Percentiles rank a stretch among this genome's conserved stretches.
These are phyloP conservation scores for Drosophila tanythrix DNA, from an alignment of 2,888 invertebrate species.

Conservation along the genomic window DNA sequence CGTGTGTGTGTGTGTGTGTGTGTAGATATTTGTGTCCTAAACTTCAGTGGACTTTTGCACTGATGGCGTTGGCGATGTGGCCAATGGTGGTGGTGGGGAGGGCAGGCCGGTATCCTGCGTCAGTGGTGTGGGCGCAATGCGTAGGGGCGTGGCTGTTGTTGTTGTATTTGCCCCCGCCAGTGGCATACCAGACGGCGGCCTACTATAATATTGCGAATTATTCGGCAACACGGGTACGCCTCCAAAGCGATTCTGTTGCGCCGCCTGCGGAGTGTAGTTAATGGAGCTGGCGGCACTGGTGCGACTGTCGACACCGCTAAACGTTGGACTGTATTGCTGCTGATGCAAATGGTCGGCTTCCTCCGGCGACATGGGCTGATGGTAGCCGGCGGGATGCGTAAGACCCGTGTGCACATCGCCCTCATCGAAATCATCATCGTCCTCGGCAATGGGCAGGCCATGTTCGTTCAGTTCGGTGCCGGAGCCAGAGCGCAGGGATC, in stretches of 20 bases:
- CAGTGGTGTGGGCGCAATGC: constrained; percentile 69
- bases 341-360: constrained; percentile 70
- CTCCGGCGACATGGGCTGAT: constrained; percentile 79
- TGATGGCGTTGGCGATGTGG: constrained; percentile 84
- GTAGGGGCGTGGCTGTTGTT: constrained; percentile 51
- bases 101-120: constrained; percentile 84
- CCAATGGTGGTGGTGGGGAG: constrained; percentile 75
- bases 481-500: constrained; percentile 85
- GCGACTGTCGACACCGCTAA: constrained; percentile 83
- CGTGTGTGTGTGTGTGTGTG: constrained; percentile 15
- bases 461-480: constrained; percentile 82
- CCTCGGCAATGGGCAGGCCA: constrained; percentile 52
- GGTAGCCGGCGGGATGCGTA: constrained; percentile 75
- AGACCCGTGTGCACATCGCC: constrained; percentile 63
- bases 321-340: constrained; percentile 84
- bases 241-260: constrained; percentile 81
- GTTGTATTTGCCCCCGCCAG: constrained; percentile 30
- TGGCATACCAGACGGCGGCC: constrained; percentile 74
- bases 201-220: constrained; percentile 80
- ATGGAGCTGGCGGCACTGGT: constrained; percentile 82
- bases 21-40: constrained; percentile 56
- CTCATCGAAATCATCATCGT: constrained; percentile 71
- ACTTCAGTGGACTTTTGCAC: constrained; percentile 85
- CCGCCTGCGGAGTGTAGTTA: constrained; percentile 79
- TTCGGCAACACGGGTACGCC: constrained; percentile 84